phyloP scores from a whole-genome alignment of 2,113 vertebrate genomes.

The Oreochromis aureus region DNA sequence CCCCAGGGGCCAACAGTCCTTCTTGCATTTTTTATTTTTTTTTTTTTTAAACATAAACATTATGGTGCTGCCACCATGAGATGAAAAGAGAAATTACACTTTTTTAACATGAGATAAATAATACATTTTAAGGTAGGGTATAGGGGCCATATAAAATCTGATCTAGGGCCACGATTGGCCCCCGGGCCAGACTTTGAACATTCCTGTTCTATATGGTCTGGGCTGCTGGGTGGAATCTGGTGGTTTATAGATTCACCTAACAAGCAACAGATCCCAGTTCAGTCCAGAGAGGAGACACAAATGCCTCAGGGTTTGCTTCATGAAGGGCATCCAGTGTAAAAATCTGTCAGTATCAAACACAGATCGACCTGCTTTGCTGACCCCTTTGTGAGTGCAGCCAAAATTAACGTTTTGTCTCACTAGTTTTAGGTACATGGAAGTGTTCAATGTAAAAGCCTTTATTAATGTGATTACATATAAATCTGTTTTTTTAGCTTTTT shows the following conservation, averaged over 20 bases:
- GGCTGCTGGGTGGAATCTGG: not conserved
- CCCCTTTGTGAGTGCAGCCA: not conserved
- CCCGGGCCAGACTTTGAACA: not conserved
- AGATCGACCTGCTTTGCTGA: not conserved
- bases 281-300: not conserved
- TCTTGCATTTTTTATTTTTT: not conserved
- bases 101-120: not conserved
- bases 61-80: not conserved
- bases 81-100: not conserved
- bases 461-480: not conserved
- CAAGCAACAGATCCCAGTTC: not conserved
- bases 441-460: not conserved
- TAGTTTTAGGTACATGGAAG: not conserved
- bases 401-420: not conserved
- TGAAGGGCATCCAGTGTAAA: not conserved
- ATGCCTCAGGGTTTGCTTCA: not conserved
- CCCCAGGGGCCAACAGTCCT: not conserved
- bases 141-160: not conserved
- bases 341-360: not conserved
- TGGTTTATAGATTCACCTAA: not conserved
- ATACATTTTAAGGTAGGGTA: not conserved
- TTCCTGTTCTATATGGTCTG: not conserved
- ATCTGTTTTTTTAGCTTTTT: fast-evolving
- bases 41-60: not conserved
- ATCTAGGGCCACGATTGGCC: not conserved